Base-by-base conservation (phyloP, 2,113 vertebrate genomes). In the Acrocephalus arundinaceus region DNA sequence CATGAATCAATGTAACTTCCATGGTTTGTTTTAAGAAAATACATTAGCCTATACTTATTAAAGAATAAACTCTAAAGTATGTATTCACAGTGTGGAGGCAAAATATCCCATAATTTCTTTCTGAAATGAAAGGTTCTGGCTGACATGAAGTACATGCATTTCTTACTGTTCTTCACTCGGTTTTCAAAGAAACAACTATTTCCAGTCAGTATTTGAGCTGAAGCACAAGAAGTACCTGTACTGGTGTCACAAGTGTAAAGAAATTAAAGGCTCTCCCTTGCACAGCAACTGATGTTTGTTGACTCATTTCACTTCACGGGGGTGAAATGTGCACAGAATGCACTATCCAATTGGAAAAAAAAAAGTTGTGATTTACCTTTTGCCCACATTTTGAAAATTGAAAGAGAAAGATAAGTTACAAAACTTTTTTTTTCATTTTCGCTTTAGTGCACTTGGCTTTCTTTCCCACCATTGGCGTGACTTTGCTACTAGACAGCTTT, bases 361-460 rank as follows among this genome's bases (percentile, higher is more conserved):
- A 83, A 88, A 91, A 45, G 10, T 62, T 66, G 37, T 49, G 61
- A 33, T 77, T 87, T 80, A 51, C 45, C n/a, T 86, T 82, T 84
- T 72, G 49, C 58, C 70, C 51, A 87, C 55, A 43, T 93, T 92
- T 91, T 93, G 59, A 81, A 87, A 78, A 90, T 13, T 94, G 96
- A 97, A 97, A 97, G 83, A 90, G 82, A 96, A 95, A 82, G 61
- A 48, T 66, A 39, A 65, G 45, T 85, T 80, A 59, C 24, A 89
- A 85, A 91, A 23, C 28, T 18, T 23, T 28, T 58, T n/a, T 97
- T 95, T 41, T 41, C 73, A 43, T 96, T 98, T 97, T 95, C 92
- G 79, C 84, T 94, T 95, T 75, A 28, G 22, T 75, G 30, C 48
- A 22, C n/a, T 80, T 85, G 27, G 14, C 10, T 94, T 84, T 82